Evolutionary conservation across 2,888 invertebrate genomes (phyloP).

Genomic region (Stenichneumon culpator): DNA sequence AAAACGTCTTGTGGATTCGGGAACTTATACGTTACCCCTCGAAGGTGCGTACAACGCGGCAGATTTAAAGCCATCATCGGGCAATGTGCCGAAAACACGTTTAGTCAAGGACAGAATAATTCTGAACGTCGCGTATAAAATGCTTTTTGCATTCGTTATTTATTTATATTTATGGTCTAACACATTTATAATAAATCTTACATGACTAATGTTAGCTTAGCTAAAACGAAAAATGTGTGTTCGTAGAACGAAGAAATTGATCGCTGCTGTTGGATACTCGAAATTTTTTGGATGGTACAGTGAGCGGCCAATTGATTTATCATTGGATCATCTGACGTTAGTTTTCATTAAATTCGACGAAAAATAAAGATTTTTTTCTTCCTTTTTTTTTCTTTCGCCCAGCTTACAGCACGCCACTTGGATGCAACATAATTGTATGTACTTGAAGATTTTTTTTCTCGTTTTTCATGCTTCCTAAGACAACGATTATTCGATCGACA

Average conservation of each 20-base stretch:
- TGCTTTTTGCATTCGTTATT: slow-evolving; percentile 65
- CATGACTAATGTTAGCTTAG: slow-evolving; percentile 66
- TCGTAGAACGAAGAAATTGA: slow-evolving; percentile 43
- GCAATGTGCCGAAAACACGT: not conserved
- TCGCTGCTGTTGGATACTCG: slow-evolving; percentile 17
- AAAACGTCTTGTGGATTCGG: too few relatives aligned
- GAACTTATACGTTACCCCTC: too few relatives aligned
- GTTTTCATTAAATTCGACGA: not conserved
- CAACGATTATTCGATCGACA: slow-evolving; percentile 51
- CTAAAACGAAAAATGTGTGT: slow-evolving; percentile 64
- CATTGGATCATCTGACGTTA: not conserved
- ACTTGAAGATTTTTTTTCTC: not conserved
- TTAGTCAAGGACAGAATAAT: not conserved
- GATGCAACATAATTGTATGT: slow-evolving; percentile 16
- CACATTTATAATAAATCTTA: slow-evolving; percentile 77
- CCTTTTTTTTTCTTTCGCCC: slow-evolving; percentile 13
- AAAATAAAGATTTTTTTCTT: slow-evolving; percentile 31
- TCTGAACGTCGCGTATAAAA: not conserved
- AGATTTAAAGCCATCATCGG: too few relatives aligned
- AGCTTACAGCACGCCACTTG: slow-evolving; percentile 15
- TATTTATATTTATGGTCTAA: slow-evolving; percentile 74
- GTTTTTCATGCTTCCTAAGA: slow-evolving; percentile 6
- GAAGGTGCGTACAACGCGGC: too few relatives aligned
- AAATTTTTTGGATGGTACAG: slow-evolving; percentile 17
- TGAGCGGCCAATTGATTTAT: slow-evolving; percentile 17